Evolutionary conservation across 2,888 invertebrate species (phyloP).

Genomic region (Leucoptera coffeella): DNA sequence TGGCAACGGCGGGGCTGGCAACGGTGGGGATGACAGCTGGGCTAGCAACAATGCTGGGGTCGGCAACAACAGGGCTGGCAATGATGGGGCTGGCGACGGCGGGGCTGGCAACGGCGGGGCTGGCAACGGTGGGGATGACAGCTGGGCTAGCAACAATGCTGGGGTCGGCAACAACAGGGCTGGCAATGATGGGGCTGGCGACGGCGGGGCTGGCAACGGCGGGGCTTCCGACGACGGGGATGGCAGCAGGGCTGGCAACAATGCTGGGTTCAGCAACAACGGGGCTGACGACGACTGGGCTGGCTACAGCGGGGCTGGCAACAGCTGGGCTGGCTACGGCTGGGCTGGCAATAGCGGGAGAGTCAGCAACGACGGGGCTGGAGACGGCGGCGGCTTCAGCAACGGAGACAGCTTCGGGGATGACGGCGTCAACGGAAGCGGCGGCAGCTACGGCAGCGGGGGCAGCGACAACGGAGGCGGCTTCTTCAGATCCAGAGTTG

Average conservation of each 20-base stretch:
- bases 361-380: slow-evolving; percentile 10
- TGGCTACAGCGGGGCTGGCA: slow-evolving; percentile 7
- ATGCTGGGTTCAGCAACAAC: neutral
- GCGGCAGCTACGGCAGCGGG: slow-evolving; percentile 11
- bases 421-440: slow-evolving; percentile 15
- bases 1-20: neutral
- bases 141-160: slow-evolving; percentile 3
- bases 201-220: neutral
- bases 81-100: slow-evolving; percentile 4
- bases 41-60: slow-evolving; percentile 6
- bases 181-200: slow-evolving; percentile 6
- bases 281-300: slow-evolving; percentile 4
- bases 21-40: neutral
- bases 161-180: slow-evolving; percentile 2
- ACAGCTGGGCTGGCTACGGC: slow-evolving; percentile 5
- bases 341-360: slow-evolving; percentile 6
- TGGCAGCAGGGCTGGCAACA: slow-evolving; percentile 2
- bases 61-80: slow-evolving; percentile 8
- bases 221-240: slow-evolving; percentile 9
- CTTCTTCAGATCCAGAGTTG: slow-evolving; percentile 8
- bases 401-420: slow-evolving; percentile 15
- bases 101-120: neutral
- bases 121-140: slow-evolving; percentile 8
- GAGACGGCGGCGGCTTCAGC: slow-evolving; percentile 11
- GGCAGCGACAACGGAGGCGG: slow-evolving; percentile 3